Conservation (phyloP, 2,113 vertebrate species). For the Clarias gariepinus region DNA sequence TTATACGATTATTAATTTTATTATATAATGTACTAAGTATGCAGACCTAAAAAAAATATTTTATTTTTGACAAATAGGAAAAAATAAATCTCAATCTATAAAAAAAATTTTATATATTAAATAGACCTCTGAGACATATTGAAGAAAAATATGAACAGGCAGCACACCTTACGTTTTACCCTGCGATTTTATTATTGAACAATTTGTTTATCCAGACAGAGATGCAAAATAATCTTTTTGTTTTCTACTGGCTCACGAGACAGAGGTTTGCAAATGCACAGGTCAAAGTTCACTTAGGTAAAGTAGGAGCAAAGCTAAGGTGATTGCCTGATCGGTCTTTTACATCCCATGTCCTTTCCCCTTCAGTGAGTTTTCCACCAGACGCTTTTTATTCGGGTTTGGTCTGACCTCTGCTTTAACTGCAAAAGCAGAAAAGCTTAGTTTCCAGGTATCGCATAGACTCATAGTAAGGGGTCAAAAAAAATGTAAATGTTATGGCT, state of each 20-base stretch:
- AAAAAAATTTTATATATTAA: background rate
- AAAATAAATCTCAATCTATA: background rate
- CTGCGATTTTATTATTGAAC: background rate
- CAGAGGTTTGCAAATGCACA: background rate
- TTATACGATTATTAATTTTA: background rate
- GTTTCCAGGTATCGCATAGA: background rate
- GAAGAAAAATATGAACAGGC: background rate
- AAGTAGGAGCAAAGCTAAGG: background rate
- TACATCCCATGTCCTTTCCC: background rate
- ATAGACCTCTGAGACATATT: background rate
- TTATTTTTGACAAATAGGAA: background rate
- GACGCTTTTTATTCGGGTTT: background rate
- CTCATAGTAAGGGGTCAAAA: background rate
- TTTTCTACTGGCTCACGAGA: slow-evolving; percentile 4
- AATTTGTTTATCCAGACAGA: slow-evolving; percentile 15
- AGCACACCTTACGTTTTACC: background rate
- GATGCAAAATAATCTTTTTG: slow-evolving; percentile 6
- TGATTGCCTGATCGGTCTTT: background rate
- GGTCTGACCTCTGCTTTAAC: background rate
- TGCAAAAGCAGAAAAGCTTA: background rate
- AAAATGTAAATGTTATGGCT: background rate
- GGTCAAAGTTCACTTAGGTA: background rate
- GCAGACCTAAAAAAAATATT: background rate
- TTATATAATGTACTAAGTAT: background rate
- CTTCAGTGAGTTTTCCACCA: background rate